Evolutionary conservation across 2,113 vertebrate genomes (phyloP).

Genomic region (Lophura nycthemera): DNA sequence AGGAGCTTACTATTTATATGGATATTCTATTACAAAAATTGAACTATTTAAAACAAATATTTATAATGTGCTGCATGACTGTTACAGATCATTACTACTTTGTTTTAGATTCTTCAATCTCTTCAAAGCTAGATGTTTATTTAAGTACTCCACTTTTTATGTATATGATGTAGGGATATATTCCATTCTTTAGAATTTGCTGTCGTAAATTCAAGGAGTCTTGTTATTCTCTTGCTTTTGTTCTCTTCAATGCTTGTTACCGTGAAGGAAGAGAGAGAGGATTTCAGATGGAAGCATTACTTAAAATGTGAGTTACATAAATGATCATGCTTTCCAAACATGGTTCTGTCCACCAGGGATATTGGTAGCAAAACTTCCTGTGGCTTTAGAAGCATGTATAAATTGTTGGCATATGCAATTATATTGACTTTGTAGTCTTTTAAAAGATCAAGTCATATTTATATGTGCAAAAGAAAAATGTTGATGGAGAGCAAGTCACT

Average conservation of each 20-base stretch:
- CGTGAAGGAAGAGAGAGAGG: background rate
- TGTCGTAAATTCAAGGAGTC: background rate
- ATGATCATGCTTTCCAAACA: background rate
- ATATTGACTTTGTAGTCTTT: background rate
- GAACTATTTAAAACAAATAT: slow-evolving; percentile 32
- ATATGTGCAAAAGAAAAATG: background rate
- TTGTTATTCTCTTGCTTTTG: background rate
- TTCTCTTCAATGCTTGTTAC: background rate
- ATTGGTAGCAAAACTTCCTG: background rate
- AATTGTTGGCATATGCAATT: background rate
- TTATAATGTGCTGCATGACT: slow-evolving; percentile 25
- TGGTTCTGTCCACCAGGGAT: fast-evolving
- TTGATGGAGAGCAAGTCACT: background rate
- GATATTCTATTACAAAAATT: slow-evolving; percentile 10
- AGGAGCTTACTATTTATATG: background rate
- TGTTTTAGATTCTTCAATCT: slow-evolving; percentile 53
- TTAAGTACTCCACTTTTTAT: background rate
- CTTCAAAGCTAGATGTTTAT: slow-evolving; percentile 42
- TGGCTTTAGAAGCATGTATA: background rate
- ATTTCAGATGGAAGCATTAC: background rate
- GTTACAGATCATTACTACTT: slow-evolving; percentile 20
- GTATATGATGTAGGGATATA: background rate
- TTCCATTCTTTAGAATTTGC: slow-evolving; percentile 3
- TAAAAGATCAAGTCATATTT: background rate
- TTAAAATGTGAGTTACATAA: background rate